phyloP scores from a whole-genome alignment of 2,797 vertebrate genomes.

The Lutjanus argentimaculatus region DNA sequence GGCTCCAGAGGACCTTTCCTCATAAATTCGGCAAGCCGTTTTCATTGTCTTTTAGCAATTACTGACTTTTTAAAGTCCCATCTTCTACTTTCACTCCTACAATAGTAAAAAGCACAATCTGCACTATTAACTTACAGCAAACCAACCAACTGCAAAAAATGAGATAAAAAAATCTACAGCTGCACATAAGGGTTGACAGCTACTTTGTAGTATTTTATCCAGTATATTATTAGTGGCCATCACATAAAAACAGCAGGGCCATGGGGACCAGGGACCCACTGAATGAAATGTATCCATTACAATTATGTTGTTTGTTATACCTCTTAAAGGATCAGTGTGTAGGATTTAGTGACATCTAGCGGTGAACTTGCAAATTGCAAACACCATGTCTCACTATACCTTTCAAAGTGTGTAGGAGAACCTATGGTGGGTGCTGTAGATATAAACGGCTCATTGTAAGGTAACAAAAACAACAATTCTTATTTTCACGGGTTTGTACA shows the following conservation, averaged over 20 bases:
- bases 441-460: too few species aligned
- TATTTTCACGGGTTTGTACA: too few species aligned
- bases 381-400: too few species aligned
- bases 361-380: too few species aligned
- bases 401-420: too few species aligned
- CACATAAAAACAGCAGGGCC: background rate
- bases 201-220: background rate
- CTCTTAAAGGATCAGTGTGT: too few species aligned
- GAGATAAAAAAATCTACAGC: background rate
- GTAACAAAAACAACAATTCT: too few species aligned
- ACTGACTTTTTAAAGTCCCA: constrained; percentile 40
- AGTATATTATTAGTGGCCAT: background rate
- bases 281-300: background rate
- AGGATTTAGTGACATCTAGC: too few species aligned
- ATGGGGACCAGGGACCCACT: too few species aligned
- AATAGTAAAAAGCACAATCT: constrained; percentile 32
- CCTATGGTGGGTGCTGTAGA: too few species aligned
- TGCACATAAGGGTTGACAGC: background rate
- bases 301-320: background rate
- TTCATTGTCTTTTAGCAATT: constrained; percentile 47
- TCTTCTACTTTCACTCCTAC: constrained; percentile 4
- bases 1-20: constrained; percentile 30
- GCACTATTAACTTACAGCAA: background rate
- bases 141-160: background rate
- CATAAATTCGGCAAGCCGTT: constrained; percentile 27